Evolutionary conservation across 2,797 vertebrate species (phyloP).

Genomic region (Cossypha niveicapilla): DNA sequence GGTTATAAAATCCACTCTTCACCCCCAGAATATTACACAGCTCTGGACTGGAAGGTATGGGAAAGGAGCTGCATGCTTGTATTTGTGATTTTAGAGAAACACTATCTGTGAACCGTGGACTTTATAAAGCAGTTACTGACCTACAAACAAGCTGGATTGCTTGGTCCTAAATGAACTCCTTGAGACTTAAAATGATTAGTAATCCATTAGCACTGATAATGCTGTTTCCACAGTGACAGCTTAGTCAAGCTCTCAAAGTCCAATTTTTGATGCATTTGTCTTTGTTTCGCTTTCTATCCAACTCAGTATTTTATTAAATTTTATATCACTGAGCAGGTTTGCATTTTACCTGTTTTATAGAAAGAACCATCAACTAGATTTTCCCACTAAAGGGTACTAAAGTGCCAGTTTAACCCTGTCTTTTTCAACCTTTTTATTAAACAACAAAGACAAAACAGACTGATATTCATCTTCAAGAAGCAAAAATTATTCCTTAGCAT

Average conservation of each 20-base stretch:
- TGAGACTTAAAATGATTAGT: not conserved
- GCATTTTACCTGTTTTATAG: not conserved
- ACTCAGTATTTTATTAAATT: not conserved
- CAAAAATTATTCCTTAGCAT: not conserved
- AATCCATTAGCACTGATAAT: not conserved
- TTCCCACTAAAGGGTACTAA: not conserved
- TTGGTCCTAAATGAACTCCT: not conserved
- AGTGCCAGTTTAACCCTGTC: fast-evolving
- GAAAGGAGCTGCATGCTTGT: not conserved
- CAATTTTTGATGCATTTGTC: not conserved
- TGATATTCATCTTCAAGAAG: not conserved
- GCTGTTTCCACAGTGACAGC: not conserved
- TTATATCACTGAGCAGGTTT: not conserved
- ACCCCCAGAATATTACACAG: not conserved
- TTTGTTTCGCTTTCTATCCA: not conserved
- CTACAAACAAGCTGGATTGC: not conserved
- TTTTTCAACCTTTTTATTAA: not conserved
- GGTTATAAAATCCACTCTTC: not conserved
- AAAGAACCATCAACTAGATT: not conserved
- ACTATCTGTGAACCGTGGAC: not conserved
- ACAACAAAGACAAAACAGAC: not conserved
- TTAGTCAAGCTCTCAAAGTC: not conserved
- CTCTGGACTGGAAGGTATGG: not conserved
- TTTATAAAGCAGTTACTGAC: not conserved
- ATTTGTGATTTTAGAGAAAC: not conserved